phyloP scores from a whole-genome alignment of 2,888 invertebrate species.

The Frankliniella fusca region DNA sequence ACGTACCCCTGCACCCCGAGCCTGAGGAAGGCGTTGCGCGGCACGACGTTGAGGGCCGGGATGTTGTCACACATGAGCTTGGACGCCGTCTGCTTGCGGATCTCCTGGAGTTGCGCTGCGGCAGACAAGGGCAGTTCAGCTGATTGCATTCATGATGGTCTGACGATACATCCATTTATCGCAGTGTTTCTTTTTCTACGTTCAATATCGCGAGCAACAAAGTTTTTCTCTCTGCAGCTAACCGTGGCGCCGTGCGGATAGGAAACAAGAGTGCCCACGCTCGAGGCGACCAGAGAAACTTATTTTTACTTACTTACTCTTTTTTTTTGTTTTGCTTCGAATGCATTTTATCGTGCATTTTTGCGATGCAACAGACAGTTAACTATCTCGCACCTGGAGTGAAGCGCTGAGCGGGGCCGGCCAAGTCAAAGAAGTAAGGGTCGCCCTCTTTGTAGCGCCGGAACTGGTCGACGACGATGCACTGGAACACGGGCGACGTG shows the following conservation, averaged over 20 bases:
- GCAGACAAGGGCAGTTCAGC: neutral
- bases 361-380: too few species aligned
- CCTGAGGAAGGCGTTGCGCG: neutral
- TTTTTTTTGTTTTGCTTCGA: too few species aligned
- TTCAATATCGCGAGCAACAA: neutral
- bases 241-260: too few species aligned
- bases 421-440: conserved; percentile 50
- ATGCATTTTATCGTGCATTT: too few species aligned
- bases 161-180: too few species aligned
- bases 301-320: too few species aligned
- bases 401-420: conserved; percentile 43
- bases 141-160: neutral
- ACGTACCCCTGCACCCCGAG: neutral
- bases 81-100: conserved; percentile 7
- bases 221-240: too few species aligned
- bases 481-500: conserved; percentile 10
- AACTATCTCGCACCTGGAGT: conserved; percentile 36
- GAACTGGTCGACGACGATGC: conserved; percentile 47
- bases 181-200: neutral
- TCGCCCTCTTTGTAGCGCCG: conserved; percentile 48
- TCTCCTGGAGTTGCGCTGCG: neutral
- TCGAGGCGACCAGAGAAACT: too few species aligned
- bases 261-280: too few species aligned
- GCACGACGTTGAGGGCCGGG: neutral
- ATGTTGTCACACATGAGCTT: conserved; percentile 22